A percentile compares a stretch with the other conserved stretches of the same genome.
These are phyloP conservation scores for Tricholauxania praeusta DNA, from an alignment of 2,888 invertebrate species.

Conservation along the genomic window DNA sequence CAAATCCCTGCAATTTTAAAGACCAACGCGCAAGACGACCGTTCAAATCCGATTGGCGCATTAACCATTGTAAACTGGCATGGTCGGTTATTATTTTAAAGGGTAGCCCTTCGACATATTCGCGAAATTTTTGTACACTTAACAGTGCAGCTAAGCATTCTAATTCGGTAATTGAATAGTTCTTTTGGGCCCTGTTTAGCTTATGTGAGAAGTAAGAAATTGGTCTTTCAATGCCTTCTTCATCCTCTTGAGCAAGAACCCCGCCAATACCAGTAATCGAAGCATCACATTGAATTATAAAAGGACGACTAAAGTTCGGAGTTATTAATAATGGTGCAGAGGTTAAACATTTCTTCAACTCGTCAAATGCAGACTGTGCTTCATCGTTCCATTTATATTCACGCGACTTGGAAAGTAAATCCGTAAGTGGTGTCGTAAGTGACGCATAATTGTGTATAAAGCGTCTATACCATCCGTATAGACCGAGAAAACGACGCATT, in stretches of 20 bases:
- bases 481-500: constrained; percentile 39
- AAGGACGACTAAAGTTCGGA: constrained; percentile 40
- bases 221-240: constrained; percentile 32
- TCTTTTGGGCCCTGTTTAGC: constrained; percentile 39
- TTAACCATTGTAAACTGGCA: constrained; percentile 52
- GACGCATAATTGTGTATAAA: constrained; percentile 36
- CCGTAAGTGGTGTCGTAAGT: constrained; percentile 33
- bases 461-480: constrained; percentile 43
- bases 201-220: too few relatives aligned
- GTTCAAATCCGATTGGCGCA: constrained; percentile 50
- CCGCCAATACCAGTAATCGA: constrained; percentile 37
- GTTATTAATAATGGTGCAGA: constrained; percentile 40
- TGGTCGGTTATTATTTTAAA: constrained; percentile 52
- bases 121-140: constrained; percentile 39
- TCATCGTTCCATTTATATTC: constrained; percentile 34
- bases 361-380: constrained; percentile 35
- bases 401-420: constrained; percentile 29
- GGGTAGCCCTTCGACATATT: constrained; percentile 38
- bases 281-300: constrained; percentile 45
- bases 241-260: constrained; percentile 38
- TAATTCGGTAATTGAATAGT: constrained; percentile 42
- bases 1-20: constrained; percentile 31
- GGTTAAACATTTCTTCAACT: constrained; percentile 35
- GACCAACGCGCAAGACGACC: constrained; percentile 43
- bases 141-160: constrained; percentile 45